Conservation (phyloP, 2,797 vertebrate genomes). For the Sebastolobus alascanus region DNA sequence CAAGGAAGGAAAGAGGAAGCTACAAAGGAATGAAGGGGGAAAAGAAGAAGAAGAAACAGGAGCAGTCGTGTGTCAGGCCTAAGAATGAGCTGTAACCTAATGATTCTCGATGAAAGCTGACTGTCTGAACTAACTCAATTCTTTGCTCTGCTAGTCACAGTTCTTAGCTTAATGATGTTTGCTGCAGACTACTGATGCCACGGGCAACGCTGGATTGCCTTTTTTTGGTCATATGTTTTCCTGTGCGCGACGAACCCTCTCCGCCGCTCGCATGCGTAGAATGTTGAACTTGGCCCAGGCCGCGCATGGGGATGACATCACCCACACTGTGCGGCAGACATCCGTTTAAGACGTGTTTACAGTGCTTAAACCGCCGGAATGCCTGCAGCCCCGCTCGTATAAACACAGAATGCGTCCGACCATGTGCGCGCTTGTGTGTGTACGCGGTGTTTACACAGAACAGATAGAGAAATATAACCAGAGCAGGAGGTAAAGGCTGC, state of each 20-base stretch:
- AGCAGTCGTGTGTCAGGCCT: slow-evolving; percentile 54
- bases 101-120: slow-evolving; percentile 77
- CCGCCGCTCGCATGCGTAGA: slow-evolving; percentile 42
- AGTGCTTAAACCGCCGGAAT: slow-evolving; percentile 62
- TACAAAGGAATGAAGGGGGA: slow-evolving; percentile 29
- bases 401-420: slow-evolving; percentile 70
- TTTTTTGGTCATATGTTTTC: slow-evolving; percentile 72
- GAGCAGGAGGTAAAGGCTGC: slow-evolving; percentile 41
- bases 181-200: slow-evolving; percentile 67
- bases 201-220: slow-evolving; percentile 60
- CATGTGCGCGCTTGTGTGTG: slow-evolving; percentile 52
- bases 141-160: slow-evolving; percentile 79
- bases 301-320: slow-evolving; percentile 70
- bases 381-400: slow-evolving; percentile 60
- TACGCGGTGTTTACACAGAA: slow-evolving; percentile 63
- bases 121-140: slow-evolving; percentile 77
- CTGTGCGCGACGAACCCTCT: slow-evolving; percentile 26
- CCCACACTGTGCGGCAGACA: slow-evolving; percentile 64
- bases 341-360: slow-evolving; percentile 77
- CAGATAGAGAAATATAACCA: slow-evolving; percentile 60
- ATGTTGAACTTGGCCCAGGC: slow-evolving; percentile 66
- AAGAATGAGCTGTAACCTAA: slow-evolving; percentile 75
- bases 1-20: slow-evolving; percentile 3
- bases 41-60: background rate
- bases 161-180: slow-evolving; percentile 74